Base-by-base conservation (phyloP, 2,113 vertebrate species). In the Pogona vitticeps region DNA sequence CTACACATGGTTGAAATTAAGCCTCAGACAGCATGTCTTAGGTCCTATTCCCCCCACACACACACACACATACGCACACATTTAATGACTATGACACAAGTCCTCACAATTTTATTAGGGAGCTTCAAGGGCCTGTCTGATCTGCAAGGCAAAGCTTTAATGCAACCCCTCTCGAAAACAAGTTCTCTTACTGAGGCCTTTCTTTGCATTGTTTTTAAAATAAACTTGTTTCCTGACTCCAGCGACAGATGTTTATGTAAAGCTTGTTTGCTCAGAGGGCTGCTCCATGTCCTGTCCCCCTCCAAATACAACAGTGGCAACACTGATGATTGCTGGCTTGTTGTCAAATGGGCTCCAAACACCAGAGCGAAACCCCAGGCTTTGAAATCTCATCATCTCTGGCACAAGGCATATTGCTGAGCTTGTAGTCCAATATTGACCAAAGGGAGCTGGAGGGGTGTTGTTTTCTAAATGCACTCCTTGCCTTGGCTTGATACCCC, bases 301-400 rank as follows among this genome's bases (percentile, higher is more conserved):
- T 94, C 93, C 95, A 96, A 94, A 80, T 79, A 93, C 86, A 94
- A 94, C 94, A 95, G 88, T 80, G 80, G 88, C 89, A 93, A 86
- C 81, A 91, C 88, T 20, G 70, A 0, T 86, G 91, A 92, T 94
- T 92, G 88, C 91, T 95, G 91, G 91, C 88, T 89, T 81, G 88
- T 73, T 86, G 82, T 52, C 88, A 92, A 78, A 0, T 33, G 76
- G 83, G 91, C 88, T 89, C 86, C 26, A 42, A 83, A 91, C 68
- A 88, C 85, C 84, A 15, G 65, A 14, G 61, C 17, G 86, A 40
- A 40, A 17, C 70, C n/a, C 70, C 76, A 83, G 65, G 14, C 33
- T 86, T 75, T 75, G 78, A 81, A 86, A 81, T 33, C 70, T 40
- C 68, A 67, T 68, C 59, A 67, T 84, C n/a, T 56, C 40, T 90